Evolutionary conservation across 2,113 vertebrate species (phyloP).

Genomic region (Phalacrocorax carbo): DNA sequence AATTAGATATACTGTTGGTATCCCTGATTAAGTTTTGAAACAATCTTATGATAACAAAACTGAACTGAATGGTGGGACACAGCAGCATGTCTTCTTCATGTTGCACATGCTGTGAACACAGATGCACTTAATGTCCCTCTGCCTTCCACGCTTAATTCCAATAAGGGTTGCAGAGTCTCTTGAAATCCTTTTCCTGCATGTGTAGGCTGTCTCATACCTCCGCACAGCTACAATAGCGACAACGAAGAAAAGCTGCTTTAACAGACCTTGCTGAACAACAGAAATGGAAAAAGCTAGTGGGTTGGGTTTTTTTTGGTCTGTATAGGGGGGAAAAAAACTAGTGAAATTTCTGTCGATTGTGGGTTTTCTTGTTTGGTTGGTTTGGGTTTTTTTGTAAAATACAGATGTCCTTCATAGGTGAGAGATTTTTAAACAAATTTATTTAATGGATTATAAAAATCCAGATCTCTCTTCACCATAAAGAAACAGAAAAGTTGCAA

Average conservation of each 20-base stretch:
- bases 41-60: not conserved
- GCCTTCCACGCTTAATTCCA: not conserved
- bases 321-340: fast-evolving
- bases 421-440: not conserved
- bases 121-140: not conserved
- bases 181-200: not conserved
- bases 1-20: not conserved
- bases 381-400: not conserved
- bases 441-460: not conserved
- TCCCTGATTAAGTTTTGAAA: not conserved
- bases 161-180: not conserved
- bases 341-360: not conserved
- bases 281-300: not conserved
- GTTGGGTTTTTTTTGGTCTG: not conserved
- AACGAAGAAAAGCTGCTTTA: not conserved
- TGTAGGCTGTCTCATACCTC: not conserved
- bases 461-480: not conserved
- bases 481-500: not conserved
- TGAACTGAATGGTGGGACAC: not conserved
- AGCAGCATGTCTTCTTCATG: not conserved
- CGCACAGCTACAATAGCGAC: not conserved
- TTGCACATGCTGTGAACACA: not conserved
- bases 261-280: not conserved
- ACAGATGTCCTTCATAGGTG: not conserved
- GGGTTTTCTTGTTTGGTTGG: not conserved